A percentile compares a stretch with the other conserved stretches of the same genome.
phyloP scores from a whole-genome alignment of 23 tunicate genomes.

The Clavelina lepadiformis region DNA sequence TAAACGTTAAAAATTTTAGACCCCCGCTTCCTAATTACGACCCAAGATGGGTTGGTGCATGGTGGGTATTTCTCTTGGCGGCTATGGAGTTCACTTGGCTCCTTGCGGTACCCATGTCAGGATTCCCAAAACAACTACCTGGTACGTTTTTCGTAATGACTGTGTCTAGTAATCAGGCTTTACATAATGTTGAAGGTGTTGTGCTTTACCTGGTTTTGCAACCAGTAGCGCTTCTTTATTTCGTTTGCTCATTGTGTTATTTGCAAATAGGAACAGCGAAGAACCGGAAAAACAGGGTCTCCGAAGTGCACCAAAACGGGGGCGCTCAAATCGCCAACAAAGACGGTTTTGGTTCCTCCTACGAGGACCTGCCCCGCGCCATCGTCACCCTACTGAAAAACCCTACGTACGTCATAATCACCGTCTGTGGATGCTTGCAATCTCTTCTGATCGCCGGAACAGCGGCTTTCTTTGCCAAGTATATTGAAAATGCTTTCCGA shows the following conservation, averaged over 20 bases:
- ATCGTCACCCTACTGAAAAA: conserved; percentile 24
- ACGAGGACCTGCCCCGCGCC: conserved; percentile 53
- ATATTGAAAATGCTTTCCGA: conserved; percentile 62
- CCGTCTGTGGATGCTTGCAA: conserved; percentile 43
- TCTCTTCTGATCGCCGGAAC: conserved; percentile 42
- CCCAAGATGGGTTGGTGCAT: conserved; percentile 96
- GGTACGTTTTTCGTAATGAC: too few species aligned
- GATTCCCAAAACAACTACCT: conserved; percentile 77
- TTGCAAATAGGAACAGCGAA: conserved; percentile 2
- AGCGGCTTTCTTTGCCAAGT: conserved; percentile 71
- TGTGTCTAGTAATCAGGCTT: neutral
- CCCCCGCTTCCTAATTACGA: conserved; percentile 38
- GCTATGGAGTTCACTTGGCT: conserved; percentile 28
- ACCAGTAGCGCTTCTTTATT: neutral
- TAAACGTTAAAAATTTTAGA: too few species aligned
- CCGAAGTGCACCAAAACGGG: conserved; percentile 39
- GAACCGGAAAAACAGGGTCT: conserved; percentile 11
- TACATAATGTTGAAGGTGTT: neutral
- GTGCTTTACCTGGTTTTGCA: neutral
- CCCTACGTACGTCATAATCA: conserved; percentile 46
- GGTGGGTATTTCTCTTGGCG: conserved; percentile 75
- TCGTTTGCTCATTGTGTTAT: neutral
- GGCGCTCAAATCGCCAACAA: conserved; percentile 8
- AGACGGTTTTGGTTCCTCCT: conserved; percentile 15
- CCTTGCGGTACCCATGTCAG: conserved; percentile 59